These are phyloP conservation scores for Tretioscincus oriximinensis DNA, from an alignment of 2,113 vertebrate species.

Conservation along the genomic window DNA sequence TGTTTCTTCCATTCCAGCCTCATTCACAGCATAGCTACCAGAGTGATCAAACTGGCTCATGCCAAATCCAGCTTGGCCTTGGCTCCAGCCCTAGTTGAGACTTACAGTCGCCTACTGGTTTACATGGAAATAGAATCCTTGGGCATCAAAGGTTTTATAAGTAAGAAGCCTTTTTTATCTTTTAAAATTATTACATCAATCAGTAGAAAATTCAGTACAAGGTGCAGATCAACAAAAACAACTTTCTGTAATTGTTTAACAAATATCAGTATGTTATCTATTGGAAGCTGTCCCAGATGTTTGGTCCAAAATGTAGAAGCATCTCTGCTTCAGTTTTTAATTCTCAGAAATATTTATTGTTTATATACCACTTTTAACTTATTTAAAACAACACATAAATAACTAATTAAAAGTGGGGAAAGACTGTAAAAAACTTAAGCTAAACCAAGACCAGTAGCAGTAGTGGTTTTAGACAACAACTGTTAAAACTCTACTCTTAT, in stretches of 20 bases:
- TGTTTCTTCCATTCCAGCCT: slow-evolving; percentile 75
- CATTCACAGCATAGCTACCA: slow-evolving; percentile 97
- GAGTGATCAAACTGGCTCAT: slow-evolving; percentile 96
- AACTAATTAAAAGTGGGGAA: no score
- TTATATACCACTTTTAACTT: no score
- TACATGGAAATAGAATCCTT: slow-evolving; percentile 99
- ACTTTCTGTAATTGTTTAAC: neutral
- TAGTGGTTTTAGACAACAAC: no score
- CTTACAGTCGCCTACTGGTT: slow-evolving; percentile 94
- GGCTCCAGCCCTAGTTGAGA: slow-evolving; percentile 96
- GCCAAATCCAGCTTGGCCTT: slow-evolving; percentile 92
- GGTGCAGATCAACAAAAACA: no score
- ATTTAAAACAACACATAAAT: no score
- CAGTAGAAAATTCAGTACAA: no score
- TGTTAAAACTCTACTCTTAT: no score
- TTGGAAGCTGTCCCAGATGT: neutral
- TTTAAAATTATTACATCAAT: no score
- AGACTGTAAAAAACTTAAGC: no score
- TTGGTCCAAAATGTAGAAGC: neutral
- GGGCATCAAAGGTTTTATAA: slow-evolving; percentile 99
- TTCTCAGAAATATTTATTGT: no score
- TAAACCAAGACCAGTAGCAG: no score
- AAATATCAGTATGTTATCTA: neutral
- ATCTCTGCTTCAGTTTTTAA: neutral
- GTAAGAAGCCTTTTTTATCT: slow-evolving; percentile 73